Evolutionary conservation across 2,113 vertebrate genomes (phyloP), one percentile per base, ranked within the genome.

Genomic region (Oreochromis tanganicae): DNA sequence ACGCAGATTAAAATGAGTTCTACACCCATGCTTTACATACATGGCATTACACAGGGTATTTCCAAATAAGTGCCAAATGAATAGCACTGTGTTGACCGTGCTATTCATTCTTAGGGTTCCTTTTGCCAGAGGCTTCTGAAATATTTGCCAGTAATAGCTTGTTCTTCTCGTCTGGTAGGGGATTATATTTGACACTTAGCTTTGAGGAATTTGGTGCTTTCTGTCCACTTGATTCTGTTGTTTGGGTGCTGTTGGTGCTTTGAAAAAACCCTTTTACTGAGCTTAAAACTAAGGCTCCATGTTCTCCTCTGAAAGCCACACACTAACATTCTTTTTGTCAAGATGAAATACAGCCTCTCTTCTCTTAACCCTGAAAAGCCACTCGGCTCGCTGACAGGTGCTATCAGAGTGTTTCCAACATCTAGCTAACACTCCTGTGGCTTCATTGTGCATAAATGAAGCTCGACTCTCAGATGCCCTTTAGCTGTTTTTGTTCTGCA

Each of bases 121-220:
- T 50, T 83, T 57, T 63, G 4, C 61, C 16, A 41, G n/a, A 79
- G 29, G 9, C 52, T 24, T 84, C 24, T 82, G 36, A 71, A 88
- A 75, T 85, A 66, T 54, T 78, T 81, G 21, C 52, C 21, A 61
- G 84, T 41, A 66, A 63, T 54, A 29, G 7, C 61, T 81, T 89
- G 16, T 79, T 55, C 1, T 46, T 89, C 48, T 57, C 2, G 11
- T 86, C n/a, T 79, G 46, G n/a, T 29, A 48, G 71, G 9, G 78
- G 73, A 88, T 89, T 82, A 85, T 82, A 50, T 66, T 93, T 88
- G 84, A 93, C 82, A 81, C 86, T 91, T 87, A 61, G 41, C 34
- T 85, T 80, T 75, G 24, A 87, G 85, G 86, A 94, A 24, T 89
- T 80, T 82, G 6, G 54, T 86, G 21, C 36, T 83, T 71, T 79